Base-by-base conservation (phyloP, 2,888 invertebrate species). In the Spodoptera littoralis region DNA sequence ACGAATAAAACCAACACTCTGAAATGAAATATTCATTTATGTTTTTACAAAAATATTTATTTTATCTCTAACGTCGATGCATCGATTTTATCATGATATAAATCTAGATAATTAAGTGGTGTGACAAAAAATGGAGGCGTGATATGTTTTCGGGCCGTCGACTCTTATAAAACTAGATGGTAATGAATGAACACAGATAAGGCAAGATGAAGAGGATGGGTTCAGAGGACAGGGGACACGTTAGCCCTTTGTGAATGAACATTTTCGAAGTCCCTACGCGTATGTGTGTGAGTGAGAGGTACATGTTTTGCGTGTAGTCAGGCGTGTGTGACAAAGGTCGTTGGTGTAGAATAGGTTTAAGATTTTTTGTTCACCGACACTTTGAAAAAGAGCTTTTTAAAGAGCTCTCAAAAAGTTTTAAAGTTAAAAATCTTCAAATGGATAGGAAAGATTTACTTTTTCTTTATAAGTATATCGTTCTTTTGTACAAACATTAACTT, bases 151-250 rank as follows among this genome's bases (percentile, higher is more conserved):
- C 91, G 92, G 89, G 81, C 91, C 92, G 93, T 93, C 92, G 93
- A 91, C 88, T 94, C 87, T 88, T 90, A 93, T 92, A 92, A 90
- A 90, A 88, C 92, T 92, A 93, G 94, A 93, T 94, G 90, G 92
- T 93, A 94, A 94, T 94, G 94, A 94, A 94, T 94, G 94, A 94
- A 94, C 88, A 64, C 81, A 92, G 94, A 94, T 94, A 94, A 94
- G 88, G 76, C 80, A 84, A 90, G 91, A 90, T 84, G 91, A 89
- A 90, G 88, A 88, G 89, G 89, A 89, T 87, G 90, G 86, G 88
- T 85, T 86, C 87, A 87, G 85, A 84, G 87, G 89, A 88, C 88
- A 86, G 81, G 86, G 85, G 89, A 90, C 91, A 88, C 88, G 89
- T 88, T 87, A 82, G 83, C 81, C 86, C 89, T 88, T 90, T 86